Conservation (phyloP, 2,797 vertebrate species). For the Falco berigora region DNA sequence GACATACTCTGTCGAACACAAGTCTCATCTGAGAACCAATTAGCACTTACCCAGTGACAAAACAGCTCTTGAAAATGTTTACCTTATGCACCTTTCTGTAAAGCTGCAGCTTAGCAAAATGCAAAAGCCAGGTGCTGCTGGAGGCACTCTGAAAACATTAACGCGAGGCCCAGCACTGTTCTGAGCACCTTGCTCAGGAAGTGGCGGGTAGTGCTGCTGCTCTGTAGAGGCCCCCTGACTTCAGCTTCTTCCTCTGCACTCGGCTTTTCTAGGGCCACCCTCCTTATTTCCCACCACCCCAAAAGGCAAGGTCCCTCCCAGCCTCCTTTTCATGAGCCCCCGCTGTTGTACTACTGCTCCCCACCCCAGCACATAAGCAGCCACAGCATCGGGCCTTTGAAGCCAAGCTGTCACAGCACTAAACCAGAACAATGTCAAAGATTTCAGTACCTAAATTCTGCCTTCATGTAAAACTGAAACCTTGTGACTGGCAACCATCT, state of each 20-base stretch:
- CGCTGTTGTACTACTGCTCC: too few relatives aligned
- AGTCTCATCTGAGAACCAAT: not conserved
- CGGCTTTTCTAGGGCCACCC: not conserved
- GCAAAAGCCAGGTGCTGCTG: not conserved
- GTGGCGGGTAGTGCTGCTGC: rapidly evolving
- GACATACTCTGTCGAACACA: not conserved
- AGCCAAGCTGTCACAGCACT: not conserved
- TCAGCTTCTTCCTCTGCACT: not conserved
- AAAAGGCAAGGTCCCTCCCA: not conserved
- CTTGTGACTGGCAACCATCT: not conserved
- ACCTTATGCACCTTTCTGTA: not conserved
- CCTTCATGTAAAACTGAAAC: not conserved
- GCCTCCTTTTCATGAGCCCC: not conserved
- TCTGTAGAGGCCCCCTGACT: not conserved
- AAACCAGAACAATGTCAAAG: not conserved
- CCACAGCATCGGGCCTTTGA: not conserved
- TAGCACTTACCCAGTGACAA: not conserved
- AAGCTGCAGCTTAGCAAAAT: not conserved
- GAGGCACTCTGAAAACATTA: not conserved
- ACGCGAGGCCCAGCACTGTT: not conserved
- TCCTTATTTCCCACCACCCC: not conserved
- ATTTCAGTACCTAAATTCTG: not conserved
- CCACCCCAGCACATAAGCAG: not conserved
- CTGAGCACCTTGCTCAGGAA: not conserved
- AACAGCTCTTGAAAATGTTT: not conserved